Evolutionary conservation across 2,113 vertebrate species (phyloP).

Genomic region (Nibea albiflora): DNA sequence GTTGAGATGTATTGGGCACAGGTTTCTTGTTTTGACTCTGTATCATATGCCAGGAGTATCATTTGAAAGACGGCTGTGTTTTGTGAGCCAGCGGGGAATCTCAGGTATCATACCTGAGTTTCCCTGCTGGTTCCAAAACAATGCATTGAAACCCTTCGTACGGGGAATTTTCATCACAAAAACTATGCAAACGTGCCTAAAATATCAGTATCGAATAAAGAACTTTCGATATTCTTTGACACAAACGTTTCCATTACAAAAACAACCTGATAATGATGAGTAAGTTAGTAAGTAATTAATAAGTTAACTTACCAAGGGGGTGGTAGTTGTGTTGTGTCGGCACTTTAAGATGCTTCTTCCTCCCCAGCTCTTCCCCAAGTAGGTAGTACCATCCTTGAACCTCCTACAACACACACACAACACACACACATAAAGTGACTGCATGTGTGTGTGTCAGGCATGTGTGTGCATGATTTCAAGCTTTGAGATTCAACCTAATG

Average conservation of each 20-base stretch:
- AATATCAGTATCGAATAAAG: neutral
- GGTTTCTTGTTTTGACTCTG: neutral
- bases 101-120: no score
- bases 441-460: neutral
- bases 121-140: no score
- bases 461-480: neutral
- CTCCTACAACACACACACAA: conserved; percentile 78
- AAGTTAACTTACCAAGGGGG: conserved; percentile 62
- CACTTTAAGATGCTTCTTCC: conserved; percentile 92
- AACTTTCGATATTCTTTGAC: neutral
- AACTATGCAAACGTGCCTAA: neutral
- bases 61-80: neutral
- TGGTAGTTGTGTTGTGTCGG: conserved; percentile 73
- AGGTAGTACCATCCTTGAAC: conserved; percentile 93
- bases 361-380: conserved; percentile 88
- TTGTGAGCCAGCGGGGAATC: no score
- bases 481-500: conserved; percentile 42
- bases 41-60: no score
- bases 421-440: conserved; percentile 18
- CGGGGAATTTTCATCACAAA: no score
- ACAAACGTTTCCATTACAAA: neutral
- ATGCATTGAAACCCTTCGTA: no score
- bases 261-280: neutral
- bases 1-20: neutral
- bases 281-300: neutral